Evolutionary conservation across 2,113 vertebrate genomes (phyloP), one percentile per base, ranked within the genome.

Genomic region (Reinhardtius hippoglossoides): DNA sequence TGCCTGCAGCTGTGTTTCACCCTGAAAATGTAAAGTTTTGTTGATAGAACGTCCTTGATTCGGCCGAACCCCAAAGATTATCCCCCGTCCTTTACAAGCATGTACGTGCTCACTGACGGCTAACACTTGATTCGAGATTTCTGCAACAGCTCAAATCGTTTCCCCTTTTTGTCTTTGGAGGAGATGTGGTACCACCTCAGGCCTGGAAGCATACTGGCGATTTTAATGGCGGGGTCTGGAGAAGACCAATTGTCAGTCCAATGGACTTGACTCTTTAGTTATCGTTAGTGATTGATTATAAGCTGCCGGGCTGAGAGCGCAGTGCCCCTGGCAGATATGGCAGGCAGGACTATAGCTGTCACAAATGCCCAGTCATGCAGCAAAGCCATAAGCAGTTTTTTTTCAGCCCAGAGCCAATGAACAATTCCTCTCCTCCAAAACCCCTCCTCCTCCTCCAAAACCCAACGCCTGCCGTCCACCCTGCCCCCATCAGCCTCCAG

Each of bases 331-430:
- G 92, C 91, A 93, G 90, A 92, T 93, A 91, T 91, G 88, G 82
- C 88, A 83, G 87, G 83, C 85, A 85, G 91, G 77, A 87, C 90
- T 90, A 88, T 85, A 81, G 88, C 90, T 90, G 92, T 91, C 93
- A 93, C 93, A 93, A 93, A 94, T 93, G 92, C 87, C 93, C 92
- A 93, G 93, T 94, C 93, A 93, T 93, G 92, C 93, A 93, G 91
- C 86, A 92, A 92, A 94, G 87, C 90, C 88, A 90, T 91, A 86
- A 93, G 91, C 92, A 84, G 42, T 78, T 76, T 67, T 82, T 74
- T 67, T 82, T 80, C 80, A 82, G 84, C 77, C 67, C 61, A 0
- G 60, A 91, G 88, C 92, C 93, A 93, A 93, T 89, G 80, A 91
- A 75, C 89, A 70, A 63, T 85, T 79, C 76, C 69, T 87, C 59